These are phyloP conservation scores for Pygoscelis antarcticus DNA, from an alignment of 2,113 vertebrate genomes.

Conservation along the genomic window DNA sequence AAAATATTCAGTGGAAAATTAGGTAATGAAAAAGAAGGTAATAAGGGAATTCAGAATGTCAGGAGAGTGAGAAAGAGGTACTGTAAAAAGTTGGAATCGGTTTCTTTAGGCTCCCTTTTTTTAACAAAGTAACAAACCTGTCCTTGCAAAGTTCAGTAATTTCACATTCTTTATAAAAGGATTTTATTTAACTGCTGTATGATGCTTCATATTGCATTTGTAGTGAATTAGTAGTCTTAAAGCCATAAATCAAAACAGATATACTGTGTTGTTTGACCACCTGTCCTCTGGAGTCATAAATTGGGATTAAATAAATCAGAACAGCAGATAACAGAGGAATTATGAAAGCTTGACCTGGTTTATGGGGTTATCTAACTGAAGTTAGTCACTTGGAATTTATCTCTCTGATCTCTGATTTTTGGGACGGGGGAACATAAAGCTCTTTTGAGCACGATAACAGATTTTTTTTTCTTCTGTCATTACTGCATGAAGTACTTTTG, in stretches of 20 bases:
- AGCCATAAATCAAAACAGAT: constrained; percentile 18
- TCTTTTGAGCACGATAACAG: not conserved
- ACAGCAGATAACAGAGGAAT: not conserved
- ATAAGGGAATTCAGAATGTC: not conserved
- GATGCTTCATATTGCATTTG: not conserved
- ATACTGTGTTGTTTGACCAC: not conserved
- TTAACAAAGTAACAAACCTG: not conserved
- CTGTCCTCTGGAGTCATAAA: not conserved
- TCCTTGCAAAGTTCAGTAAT: not conserved
- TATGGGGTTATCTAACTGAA: not conserved
- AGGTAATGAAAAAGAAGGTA: not conserved
- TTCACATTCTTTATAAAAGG: not conserved
- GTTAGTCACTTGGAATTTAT: constrained; percentile 2
- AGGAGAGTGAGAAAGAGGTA: not conserved
- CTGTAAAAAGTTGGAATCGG: not conserved
- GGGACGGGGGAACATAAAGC: not conserved
- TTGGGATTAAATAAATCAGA: constrained; percentile 9
- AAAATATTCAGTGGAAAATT: not conserved
- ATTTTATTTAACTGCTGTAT: not conserved
- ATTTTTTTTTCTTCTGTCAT: not conserved
- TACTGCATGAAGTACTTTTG: not conserved
- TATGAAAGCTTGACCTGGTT: constrained; percentile 22
- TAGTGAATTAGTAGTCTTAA: not conserved
- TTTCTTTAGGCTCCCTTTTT: not conserved
- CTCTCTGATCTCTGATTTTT: not conserved